Evolutionary conservation across 2,797 vertebrate species (phyloP), one percentile per base, ranked within the genome.

Genomic region (Aythya fuligula): DNA sequence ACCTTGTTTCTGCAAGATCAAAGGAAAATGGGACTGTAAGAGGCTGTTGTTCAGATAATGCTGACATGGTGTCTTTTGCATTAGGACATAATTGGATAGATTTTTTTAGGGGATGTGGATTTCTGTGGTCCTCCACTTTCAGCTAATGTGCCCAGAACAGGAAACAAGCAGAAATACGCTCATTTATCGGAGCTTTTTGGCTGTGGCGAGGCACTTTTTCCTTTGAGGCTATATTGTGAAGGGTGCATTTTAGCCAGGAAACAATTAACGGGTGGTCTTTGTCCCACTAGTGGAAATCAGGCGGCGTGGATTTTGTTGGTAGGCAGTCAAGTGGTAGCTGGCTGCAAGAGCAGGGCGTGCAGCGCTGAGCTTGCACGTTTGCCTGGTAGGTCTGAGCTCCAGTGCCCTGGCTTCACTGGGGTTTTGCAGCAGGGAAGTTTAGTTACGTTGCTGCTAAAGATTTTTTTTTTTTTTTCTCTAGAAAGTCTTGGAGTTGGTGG

Each of bases 251-350:
- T 73, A 70, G 51, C 36, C 0, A 1, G 38, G 47, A 32, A 64
- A 25, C 1, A 0, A 19, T 18, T n/a, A 7, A 39, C 1, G 3
- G 22, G 20, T 6, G 6, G 39, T 5, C 4, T 62, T 54, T 77
- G 34, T 77, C 13, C 45, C 0, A 1, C 41, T 25, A 11, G 17
- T 56, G 64, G 65, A 56, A 71, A 22, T 66, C 3, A 2, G 76
- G 18, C 27, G 13, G 22, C 6, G 18, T 77, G 27, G 28, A 4
- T 56, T 70, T 66, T 13, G 6, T 30, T 53, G 28, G 30, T 18
- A 30, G 79, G 70, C 36, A 25, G 28, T 34, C 20, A 25, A 39
- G 16, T 41, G 32, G 24, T 70, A 9, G n/a, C 34, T 38, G 65
- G 34, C 47, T 58, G 30, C 18, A 51, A 80, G 36, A 41, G 28